These are phyloP conservation scores for Gadopsis marmoratus DNA, from an alignment of 2,797 vertebrate genomes.

Conservation along the genomic window DNA sequence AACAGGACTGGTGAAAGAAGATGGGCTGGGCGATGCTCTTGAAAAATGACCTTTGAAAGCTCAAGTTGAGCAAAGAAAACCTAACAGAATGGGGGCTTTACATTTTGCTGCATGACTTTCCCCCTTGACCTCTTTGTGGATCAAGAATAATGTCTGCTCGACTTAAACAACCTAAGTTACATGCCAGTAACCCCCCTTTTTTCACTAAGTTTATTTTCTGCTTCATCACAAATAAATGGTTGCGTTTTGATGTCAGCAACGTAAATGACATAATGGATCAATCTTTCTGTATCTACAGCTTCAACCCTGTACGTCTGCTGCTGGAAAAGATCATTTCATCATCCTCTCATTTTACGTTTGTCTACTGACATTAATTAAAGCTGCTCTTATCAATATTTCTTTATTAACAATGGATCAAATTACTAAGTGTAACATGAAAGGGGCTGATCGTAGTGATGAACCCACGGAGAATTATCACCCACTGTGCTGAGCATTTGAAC, in stretches of 20 bases:
- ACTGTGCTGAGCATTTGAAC: neutral
- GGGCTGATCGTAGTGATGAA: no score
- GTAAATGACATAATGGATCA: no score
- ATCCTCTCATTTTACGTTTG: neutral
- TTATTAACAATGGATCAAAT: neutral
- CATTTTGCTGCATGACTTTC: neutral
- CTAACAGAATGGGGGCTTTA: neutral
- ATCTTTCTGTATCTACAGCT: neutral
- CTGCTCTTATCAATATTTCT: neutral
- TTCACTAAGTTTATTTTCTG: neutral
- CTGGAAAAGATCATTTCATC: neutral
- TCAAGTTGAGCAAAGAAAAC: neutral
- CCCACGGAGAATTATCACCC: no score
- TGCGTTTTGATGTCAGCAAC: neutral
- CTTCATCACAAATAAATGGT: neutral
- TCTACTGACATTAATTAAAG: no score
- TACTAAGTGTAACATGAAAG: no score
- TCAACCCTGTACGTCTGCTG: neutral
- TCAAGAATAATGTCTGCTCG: neutral
- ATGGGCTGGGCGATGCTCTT: slow-evolving; percentile 1
- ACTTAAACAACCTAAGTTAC: neutral
- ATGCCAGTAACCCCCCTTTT: neutral
- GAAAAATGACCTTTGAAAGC: slow-evolving; percentile 17
- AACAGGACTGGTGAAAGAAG: slow-evolving; percentile 44
- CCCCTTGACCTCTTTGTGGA: neutral